Conservation (phyloP, 37 sponge, comb jelly and placozoan species). For the Eunapius fragilis region DNA sequence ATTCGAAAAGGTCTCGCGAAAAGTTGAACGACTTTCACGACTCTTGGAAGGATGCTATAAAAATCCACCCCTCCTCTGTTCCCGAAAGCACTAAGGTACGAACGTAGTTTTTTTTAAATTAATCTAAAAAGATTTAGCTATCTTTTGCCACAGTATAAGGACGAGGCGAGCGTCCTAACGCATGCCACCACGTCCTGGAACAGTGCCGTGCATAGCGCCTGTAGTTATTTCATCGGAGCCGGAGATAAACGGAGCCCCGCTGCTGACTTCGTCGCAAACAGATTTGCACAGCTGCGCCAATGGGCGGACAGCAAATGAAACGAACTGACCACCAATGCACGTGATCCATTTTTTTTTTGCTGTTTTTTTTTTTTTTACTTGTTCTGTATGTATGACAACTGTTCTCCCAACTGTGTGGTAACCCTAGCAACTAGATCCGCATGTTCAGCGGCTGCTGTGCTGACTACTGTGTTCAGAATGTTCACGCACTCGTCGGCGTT, state of each 20-base stretch:
- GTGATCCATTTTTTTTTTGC: not conserved
- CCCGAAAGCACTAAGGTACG: not conserved
- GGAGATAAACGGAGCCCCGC: not conserved
- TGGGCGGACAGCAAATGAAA: not conserved
- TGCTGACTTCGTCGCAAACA: not conserved
- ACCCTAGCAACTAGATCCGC: not conserved
- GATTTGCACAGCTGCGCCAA: not conserved
- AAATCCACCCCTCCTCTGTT: constrained; percentile 4
- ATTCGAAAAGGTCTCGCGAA: constrained; percentile 25
- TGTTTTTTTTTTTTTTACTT: not conserved
- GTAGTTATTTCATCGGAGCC: not conserved
- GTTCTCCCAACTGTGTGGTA: not conserved
- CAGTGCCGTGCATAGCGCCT: not conserved
- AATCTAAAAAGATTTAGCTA: not conserved
- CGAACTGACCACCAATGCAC: not conserved
- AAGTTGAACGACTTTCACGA: constrained; percentile 33
- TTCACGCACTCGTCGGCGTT: not conserved
- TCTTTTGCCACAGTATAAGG: not conserved
- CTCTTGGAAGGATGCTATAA: not conserved
- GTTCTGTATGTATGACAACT: not conserved
- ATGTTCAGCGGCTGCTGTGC: not conserved
- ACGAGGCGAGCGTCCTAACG: not conserved
- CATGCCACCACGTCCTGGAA: not conserved
- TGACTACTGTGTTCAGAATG: not conserved
- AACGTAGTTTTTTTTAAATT: not conserved